These are phyloP conservation scores for Apogon talboti DNA, from an alignment of 2,797 vertebrate genomes.

Conservation along the genomic window DNA sequence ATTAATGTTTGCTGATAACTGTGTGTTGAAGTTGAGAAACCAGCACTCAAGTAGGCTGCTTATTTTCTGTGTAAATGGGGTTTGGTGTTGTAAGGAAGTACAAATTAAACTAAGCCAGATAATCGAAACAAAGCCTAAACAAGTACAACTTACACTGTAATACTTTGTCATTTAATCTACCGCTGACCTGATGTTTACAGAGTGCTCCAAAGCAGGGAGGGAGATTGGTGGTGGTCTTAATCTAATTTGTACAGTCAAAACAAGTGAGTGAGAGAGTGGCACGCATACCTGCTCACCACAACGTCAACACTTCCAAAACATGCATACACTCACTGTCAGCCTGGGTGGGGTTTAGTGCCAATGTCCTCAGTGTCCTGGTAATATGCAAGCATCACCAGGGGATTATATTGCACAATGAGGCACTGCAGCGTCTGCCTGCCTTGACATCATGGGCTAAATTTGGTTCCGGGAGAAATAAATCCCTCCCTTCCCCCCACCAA, in stretches of 20 bases:
- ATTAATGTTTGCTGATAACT: conserved; percentile 29
- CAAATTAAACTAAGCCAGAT: not conserved
- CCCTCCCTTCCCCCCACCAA: conserved; percentile 52
- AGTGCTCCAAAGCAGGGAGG: not conserved
- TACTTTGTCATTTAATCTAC: too few species aligned
- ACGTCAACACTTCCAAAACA: conserved; percentile 34
- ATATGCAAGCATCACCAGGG: conserved; percentile 75
- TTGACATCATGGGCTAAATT: conserved; percentile 84
- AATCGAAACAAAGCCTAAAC: not conserved
- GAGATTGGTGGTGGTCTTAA: not conserved
- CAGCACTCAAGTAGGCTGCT: not conserved
- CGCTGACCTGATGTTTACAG: not conserved
- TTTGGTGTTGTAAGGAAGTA: not conserved
- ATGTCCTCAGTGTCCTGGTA: conserved; percentile 81
- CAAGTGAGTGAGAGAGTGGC: conserved; percentile 8
- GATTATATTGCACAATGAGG: conserved; percentile 84
- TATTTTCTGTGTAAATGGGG: not conserved
- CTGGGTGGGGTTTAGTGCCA: conserved; percentile 67
- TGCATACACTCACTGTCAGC: conserved; percentile 31
- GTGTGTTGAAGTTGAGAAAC: not conserved
- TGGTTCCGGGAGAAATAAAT: conserved; percentile 80
- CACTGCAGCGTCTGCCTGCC: conserved; percentile 80
- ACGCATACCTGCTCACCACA: conserved; percentile 5
- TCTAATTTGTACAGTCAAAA: conserved; percentile 5
- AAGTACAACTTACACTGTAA: too few species aligned